Evolutionary conservation across 2,888 invertebrate genomes (phyloP), one percentile per base, ranked within the genome.

Genomic region (Diabrotica balteata): DNA sequence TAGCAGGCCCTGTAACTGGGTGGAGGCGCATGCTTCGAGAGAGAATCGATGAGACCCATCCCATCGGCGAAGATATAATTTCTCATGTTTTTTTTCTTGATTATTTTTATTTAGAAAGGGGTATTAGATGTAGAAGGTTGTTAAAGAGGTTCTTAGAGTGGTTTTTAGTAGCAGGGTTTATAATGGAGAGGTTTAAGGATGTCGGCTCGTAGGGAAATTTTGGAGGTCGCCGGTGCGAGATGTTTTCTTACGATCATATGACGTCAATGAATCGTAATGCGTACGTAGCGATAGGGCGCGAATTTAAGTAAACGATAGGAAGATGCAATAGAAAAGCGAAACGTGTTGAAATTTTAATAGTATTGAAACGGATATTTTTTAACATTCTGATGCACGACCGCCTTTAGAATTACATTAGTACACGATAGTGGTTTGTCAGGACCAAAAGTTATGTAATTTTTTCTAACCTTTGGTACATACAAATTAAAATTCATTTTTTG

Each of bases 31-130:
- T 76, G 81, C 81, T 78, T 79, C 75, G 70, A 70, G 72, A 72
- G 77, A 75, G 79, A 82, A 83, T 83, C 83, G 83, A 83, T 82
- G 82, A 76, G 80, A 82, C 81, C 82, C 83, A 82, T 82, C 82
- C 82, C 83, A 75, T 76, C 73, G 66, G 67, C 72, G 71, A 73
- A 75, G 76, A 77, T 74, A 75, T 77, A 58, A 64, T 64, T 58
- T 64, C 32, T 64, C 52, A 67, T 69, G 44, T 62, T 61, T 10
- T 32, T 72, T 68, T 71, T 72, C 67, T n/a, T 57, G 17, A 45
- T 11, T 57, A 57, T 17, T 57, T 32, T 32, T 32, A 32, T 32
- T 32, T 32, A 32, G 32, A 32, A 51, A 54, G 10, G 42, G 8
- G 2, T 7, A 54, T 10, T n/a, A 42, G 42, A 54, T 42, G 54